phyloP scores from a whole-genome alignment of 1,140 invertebrate genomes.

The Leptoteleia sp. region DNA sequence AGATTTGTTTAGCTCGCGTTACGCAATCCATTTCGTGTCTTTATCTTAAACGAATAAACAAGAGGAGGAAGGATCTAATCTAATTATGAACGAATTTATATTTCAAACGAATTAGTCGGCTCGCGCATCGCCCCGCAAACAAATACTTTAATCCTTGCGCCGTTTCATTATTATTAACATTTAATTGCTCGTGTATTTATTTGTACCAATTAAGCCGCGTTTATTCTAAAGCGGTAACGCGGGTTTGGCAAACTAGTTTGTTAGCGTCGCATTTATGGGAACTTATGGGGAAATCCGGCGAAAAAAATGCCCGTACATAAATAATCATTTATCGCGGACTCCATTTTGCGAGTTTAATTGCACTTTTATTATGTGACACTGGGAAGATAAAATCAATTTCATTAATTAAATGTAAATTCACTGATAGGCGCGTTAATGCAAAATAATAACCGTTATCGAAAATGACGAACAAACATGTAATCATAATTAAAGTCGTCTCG shows the following conservation, averaged over 20 bases:
- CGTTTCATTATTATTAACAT: slow-evolving; percentile 3
- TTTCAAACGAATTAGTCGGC: slow-evolving; percentile 1
- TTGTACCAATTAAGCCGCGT: slow-evolving; percentile 6
- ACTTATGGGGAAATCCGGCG: not conserved
- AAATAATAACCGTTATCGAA: slow-evolving; percentile 32
- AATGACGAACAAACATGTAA: slow-evolving; percentile 26
- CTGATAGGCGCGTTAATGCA: slow-evolving; percentile 14
- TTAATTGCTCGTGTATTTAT: slow-evolving; percentile 5
- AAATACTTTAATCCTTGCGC: not conserved
- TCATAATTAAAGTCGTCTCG: slow-evolving; percentile 28
- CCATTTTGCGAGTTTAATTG: slow-evolving; percentile 21
- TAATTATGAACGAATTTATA: slow-evolving; percentile 28
- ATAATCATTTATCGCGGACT: slow-evolving; percentile 7
- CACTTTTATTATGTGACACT: slow-evolving; percentile 34
- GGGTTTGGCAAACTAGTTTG: slow-evolving; percentile 34
- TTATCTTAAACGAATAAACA: slow-evolving; percentile 42
- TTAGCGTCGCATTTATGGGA: slow-evolving; percentile 1
- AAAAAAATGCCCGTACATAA: slow-evolving; percentile 13
- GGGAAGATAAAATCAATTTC: slow-evolving; percentile 20
- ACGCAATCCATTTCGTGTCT: slow-evolving; percentile 18
- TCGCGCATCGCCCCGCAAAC: not conserved
- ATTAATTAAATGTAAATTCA: slow-evolving; percentile 43
- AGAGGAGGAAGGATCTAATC: slow-evolving; percentile 28
- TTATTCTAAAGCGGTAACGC: slow-evolving; percentile 19
- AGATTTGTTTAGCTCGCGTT: slow-evolving; percentile 8